A percentile compares a stretch with the other conserved stretches of the same genome.
phyloP scores from a whole-genome alignment of 2,888 invertebrate genomes.

The Aleiodes testaceus region DNA sequence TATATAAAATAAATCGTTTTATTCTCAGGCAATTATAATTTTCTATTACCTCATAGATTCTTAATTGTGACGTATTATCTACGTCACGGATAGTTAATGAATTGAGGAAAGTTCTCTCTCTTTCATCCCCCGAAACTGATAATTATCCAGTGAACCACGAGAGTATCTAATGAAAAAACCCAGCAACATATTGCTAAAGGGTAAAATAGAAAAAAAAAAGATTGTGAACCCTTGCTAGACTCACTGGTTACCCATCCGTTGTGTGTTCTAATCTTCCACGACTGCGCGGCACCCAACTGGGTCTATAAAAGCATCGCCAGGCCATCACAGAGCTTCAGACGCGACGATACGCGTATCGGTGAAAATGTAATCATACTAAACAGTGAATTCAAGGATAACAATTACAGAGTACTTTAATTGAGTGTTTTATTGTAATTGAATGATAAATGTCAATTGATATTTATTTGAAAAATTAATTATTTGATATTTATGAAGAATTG shows the following conservation, averaged over 20 bases:
- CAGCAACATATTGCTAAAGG: slow-evolving; percentile 1
- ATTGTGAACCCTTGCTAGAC: slow-evolving; percentile 13
- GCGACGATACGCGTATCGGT: slow-evolving; percentile 63
- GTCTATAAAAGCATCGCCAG: slow-evolving; percentile 65
- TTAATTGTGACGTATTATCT: slow-evolving; percentile 15
- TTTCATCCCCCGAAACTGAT: slow-evolving; percentile 9
- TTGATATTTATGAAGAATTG: neutral
- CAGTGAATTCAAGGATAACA: neutral
- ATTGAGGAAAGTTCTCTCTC: neutral
- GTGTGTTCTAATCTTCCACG: slow-evolving; percentile 51
- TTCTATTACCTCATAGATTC: no score
- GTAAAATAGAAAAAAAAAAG: neutral
- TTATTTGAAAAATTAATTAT: neutral
- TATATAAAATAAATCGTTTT: slow-evolving; percentile 1
- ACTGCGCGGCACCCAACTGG: slow-evolving; percentile 61
- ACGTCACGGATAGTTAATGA: slow-evolving; percentile 15
- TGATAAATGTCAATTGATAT: slow-evolving; percentile 6
- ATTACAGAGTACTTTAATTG: slow-evolving; percentile 1
- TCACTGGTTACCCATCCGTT: slow-evolving; percentile 6
- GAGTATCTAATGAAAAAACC: neutral
- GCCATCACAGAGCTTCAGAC: slow-evolving; percentile 67
- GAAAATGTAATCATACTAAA: slow-evolving; percentile 61
- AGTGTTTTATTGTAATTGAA: neutral
- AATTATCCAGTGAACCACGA: slow-evolving; percentile 17
- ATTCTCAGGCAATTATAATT: no score